These are phyloP conservation scores for Mungos mungo DNA, from an alignment of 2,113 vertebrate genomes.

Conservation along the genomic window DNA sequence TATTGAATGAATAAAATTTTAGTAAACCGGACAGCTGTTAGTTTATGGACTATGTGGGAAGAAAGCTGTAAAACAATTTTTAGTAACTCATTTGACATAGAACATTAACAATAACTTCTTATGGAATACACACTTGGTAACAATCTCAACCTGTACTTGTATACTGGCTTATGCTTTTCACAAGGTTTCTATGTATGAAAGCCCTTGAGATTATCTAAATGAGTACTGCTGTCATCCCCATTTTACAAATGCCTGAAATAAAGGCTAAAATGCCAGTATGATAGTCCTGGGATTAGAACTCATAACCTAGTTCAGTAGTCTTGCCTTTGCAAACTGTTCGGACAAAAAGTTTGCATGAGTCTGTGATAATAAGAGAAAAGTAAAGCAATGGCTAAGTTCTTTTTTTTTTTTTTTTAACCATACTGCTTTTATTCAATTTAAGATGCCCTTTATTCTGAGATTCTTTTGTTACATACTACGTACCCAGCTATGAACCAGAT, in stretches of 20 bases:
- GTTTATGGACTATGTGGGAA: neutral
- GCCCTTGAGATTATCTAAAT: neutral
- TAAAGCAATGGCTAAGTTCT: neutral
- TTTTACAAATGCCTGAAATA: neutral
- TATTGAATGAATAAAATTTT: constrained; percentile 49
- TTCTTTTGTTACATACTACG: neutral
- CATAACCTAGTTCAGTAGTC: neutral
- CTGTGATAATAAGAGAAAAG: neutral
- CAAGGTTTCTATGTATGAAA: neutral
- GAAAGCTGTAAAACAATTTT: constrained; percentile 25
- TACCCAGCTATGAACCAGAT: neutral
- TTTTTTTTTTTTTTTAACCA: neutral
- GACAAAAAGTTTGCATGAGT: neutral
- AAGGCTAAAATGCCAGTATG: neutral
- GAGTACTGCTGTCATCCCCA: neutral
- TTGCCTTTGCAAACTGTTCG: neutral
- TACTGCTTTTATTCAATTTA: neutral
- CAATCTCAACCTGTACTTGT: neutral
- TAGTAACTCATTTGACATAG: neutral
- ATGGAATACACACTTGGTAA: neutral
- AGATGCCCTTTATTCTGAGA: constrained; percentile 21
- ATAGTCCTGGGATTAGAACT: neutral
- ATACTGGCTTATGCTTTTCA: constrained; percentile 12
- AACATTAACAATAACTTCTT: neutral
- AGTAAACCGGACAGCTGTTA: neutral